A percentile compares a stretch with the other conserved stretches of the same genome.
These are phyloP conservation scores for Selenia dentaria DNA, from an alignment of 2,888 invertebrate species.

Conservation along the genomic window DNA sequence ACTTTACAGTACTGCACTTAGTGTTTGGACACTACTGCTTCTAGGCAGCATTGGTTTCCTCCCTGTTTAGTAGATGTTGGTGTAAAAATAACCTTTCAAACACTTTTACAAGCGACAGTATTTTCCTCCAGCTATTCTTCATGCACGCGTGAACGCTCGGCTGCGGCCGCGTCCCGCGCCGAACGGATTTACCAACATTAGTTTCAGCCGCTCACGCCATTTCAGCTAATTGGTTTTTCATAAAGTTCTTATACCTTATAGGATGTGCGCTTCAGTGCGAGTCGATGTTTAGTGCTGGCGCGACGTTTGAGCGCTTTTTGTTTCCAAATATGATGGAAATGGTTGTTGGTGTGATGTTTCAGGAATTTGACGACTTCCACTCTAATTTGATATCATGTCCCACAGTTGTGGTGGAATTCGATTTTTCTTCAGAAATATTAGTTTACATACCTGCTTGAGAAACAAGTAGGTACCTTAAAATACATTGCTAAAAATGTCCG, in stretches of 20 bases:
- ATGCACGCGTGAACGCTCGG: slow-evolving; percentile 77
- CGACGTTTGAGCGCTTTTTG: slow-evolving; percentile 1
- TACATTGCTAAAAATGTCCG: no score
- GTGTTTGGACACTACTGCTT: no score
- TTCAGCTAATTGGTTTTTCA: slow-evolving; percentile 80
- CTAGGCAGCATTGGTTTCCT: no score
- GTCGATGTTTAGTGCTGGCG: slow-evolving; percentile 3
- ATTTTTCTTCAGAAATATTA: no score
- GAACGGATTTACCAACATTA: slow-evolving; percentile 29
- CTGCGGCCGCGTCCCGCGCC: slow-evolving; percentile 37
- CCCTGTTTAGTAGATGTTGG: no score
- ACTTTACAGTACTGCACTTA: no score
- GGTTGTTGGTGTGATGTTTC: not conserved
- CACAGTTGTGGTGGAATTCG: no score
- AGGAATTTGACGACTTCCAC: slow-evolving; percentile 3
- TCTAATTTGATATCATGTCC: no score
- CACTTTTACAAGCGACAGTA: slow-evolving; percentile 17
- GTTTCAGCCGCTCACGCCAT: slow-evolving; percentile 41
- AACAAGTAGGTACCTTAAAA: no score
- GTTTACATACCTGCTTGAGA: no score
- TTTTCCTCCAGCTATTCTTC: slow-evolving; percentile 66
- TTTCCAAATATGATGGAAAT: slow-evolving; percentile 7
- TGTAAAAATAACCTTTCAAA: slow-evolving; percentile 1
- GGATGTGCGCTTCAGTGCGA: slow-evolving; percentile 26
- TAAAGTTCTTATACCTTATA: slow-evolving; percentile 16